phyloP scores from a whole-genome alignment of 2,888 invertebrate species.

The Lochmaea crataegi region DNA sequence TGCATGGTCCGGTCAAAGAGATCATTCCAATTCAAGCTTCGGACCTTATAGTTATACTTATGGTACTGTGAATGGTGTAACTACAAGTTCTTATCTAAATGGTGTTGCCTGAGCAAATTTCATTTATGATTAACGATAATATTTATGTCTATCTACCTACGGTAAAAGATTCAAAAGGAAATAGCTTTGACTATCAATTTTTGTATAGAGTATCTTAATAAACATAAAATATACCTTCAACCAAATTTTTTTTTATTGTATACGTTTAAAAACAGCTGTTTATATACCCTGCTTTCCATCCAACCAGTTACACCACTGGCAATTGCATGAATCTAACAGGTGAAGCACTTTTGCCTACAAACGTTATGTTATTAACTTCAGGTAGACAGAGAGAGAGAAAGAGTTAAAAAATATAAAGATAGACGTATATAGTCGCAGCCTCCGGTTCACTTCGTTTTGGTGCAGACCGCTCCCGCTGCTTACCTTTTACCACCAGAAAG shows the following conservation, averaged over 20 bases:
- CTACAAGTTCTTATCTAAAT: slow-evolving; percentile 52
- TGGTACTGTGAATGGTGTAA: slow-evolving; percentile 40
- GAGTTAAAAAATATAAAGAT: not conserved
- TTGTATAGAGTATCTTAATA: too few relatives aligned
- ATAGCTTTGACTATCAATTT: too few relatives aligned
- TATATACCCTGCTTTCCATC: not conserved
- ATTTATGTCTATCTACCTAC: too few relatives aligned
- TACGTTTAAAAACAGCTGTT: not conserved
- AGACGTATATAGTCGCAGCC: slow-evolving; percentile 19
- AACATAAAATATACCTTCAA: too few relatives aligned
- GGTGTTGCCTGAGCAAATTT: not conserved
- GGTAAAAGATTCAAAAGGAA: too few relatives aligned
- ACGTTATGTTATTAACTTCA: not conserved
- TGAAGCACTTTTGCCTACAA: slow-evolving; percentile 39
- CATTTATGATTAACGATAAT: not conserved
- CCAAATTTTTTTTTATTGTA: too few relatives aligned
- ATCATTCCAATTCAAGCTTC: slow-evolving; percentile 57
- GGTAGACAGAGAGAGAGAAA: slow-evolving; percentile 14
- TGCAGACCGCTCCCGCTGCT: slow-evolving; percentile 19
- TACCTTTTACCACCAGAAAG: not conserved
- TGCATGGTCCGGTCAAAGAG: slow-evolving; percentile 65
- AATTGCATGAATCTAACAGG: slow-evolving; percentile 35
- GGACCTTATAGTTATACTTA: slow-evolving; percentile 70
- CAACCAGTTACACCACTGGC: slow-evolving; percentile 3
- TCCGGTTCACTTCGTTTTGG: slow-evolving; percentile 16